Conservation (phyloP, 2,113 vertebrate species). For the Takifugu bimaculatus region DNA sequence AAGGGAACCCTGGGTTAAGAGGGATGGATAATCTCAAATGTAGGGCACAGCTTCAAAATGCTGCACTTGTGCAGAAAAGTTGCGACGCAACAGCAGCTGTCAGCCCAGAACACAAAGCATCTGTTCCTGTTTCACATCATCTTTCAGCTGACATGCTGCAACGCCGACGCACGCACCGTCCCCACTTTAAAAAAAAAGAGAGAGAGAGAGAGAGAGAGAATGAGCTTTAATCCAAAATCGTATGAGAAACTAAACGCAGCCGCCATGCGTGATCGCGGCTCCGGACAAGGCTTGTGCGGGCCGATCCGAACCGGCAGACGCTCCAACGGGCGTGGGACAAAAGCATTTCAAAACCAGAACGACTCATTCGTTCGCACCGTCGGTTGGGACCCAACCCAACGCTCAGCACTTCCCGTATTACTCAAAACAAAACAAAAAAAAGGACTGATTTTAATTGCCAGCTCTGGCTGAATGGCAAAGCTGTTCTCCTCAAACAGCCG, state of each 20-base stretch:
- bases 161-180: not conserved
- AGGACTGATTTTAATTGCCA: slow-evolving; percentile 5
- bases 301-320: slow-evolving; percentile 2
- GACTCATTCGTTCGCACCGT: slow-evolving; percentile 48
- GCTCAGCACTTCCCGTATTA: slow-evolving; percentile 51
- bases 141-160: not conserved
- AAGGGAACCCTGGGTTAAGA: slow-evolving; percentile 1
- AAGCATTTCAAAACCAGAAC: slow-evolving; percentile 8
- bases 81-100: slow-evolving; percentile 2
- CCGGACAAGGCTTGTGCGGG: slow-evolving; percentile 10
- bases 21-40: not conserved
- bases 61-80: not conserved
- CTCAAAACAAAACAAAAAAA: slow-evolving; percentile 23
- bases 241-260: too few relatives aligned
- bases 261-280: not conserved
- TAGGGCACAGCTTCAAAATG: not conserved
- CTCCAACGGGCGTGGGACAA: slow-evolving; percentile 5
- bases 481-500: not conserved
- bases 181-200: not conserved
- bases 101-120: slow-evolving; percentile 3
- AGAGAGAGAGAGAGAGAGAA: too few relatives aligned
- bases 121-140: slow-evolving; percentile 35
- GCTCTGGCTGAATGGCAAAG: not conserved
- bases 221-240: too few relatives aligned
- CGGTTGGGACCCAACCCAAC: slow-evolving; percentile 48